Conservation (phyloP, 2,888 invertebrate species). For the Saturnia pavonia region DNA sequence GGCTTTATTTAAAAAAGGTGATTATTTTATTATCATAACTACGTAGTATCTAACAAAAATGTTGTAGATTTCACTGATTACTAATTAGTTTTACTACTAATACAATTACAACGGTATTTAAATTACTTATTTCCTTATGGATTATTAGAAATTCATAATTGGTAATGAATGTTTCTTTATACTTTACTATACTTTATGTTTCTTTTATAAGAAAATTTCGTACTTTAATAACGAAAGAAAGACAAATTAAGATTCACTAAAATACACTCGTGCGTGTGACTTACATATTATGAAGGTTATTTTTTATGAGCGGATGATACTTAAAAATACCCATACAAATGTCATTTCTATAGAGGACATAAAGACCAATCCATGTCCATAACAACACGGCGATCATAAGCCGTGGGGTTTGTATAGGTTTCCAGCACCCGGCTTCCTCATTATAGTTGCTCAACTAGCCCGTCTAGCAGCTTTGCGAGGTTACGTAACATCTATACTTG, state of each 20-base stretch:
- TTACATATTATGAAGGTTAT: too few species aligned
- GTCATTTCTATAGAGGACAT: neutral
- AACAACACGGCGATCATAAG: neutral
- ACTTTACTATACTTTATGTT: too few species aligned
- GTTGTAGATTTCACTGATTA: constrained; percentile 1
- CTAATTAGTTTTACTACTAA: neutral
- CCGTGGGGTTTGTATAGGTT: neutral
- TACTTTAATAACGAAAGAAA: too few species aligned
- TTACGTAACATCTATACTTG: neutral
- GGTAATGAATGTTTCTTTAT: too few species aligned
- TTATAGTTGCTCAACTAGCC: constrained; percentile 9
- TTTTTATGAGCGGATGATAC: too few species aligned
- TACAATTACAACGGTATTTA: neutral
- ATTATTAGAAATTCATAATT: neutral
- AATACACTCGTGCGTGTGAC: too few species aligned
- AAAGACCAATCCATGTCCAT: neutral
- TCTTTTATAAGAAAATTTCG: too few species aligned
- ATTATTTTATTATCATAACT: neutral
- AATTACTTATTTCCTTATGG: neutral
- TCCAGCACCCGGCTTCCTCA: constrained; percentile 1
- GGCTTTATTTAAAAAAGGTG: too few species aligned
- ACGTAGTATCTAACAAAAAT: neutral
- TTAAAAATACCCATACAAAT: too few species aligned
- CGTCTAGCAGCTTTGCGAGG: neutral
- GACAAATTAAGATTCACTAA: too few species aligned